phyloP scores from a whole-genome alignment of 2,888 invertebrate genomes.

The Lasiommata megera region DNA sequence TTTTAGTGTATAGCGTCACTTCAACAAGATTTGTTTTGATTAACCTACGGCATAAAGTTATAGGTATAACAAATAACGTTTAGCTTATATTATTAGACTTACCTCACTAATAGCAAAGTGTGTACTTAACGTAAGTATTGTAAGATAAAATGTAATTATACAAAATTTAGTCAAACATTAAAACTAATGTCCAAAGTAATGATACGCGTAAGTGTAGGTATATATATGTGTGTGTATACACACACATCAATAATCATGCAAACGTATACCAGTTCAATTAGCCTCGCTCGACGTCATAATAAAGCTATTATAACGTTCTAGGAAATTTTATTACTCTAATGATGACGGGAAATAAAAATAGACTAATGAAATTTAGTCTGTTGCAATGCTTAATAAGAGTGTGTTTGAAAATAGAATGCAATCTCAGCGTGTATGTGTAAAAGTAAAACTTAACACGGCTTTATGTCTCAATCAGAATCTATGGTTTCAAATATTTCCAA shows the following conservation, averaged over 20 bases:
- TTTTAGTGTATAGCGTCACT: no score
- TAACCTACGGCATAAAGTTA: no score
- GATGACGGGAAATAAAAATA: slow-evolving; percentile 26
- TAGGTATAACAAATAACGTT: no score
- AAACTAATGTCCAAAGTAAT: slow-evolving; percentile 5
- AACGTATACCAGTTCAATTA: slow-evolving; percentile 25
- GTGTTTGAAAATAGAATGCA: slow-evolving; percentile 1
- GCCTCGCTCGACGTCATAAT: slow-evolving; percentile 30
- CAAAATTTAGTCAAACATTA: not conserved
- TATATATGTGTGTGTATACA: not conserved
- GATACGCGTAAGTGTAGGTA: not conserved
- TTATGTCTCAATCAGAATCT: not conserved
- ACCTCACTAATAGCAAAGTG: no score
- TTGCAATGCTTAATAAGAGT: not conserved
- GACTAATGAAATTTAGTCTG: slow-evolving; percentile 9
- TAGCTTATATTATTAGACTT: no score
- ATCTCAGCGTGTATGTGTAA: not conserved
- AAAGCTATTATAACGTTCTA: slow-evolving; percentile 30
- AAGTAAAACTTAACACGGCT: not conserved
- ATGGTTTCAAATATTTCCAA: no score
- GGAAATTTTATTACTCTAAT: slow-evolving; percentile 28
- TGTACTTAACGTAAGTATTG: no score
- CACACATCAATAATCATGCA: not conserved
- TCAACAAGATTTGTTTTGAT: no score
- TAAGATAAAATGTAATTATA: not conserved